phyloP scores from a whole-genome alignment of 1,140 invertebrate genomes.

The Zaprionus ghesquierei region DNA sequence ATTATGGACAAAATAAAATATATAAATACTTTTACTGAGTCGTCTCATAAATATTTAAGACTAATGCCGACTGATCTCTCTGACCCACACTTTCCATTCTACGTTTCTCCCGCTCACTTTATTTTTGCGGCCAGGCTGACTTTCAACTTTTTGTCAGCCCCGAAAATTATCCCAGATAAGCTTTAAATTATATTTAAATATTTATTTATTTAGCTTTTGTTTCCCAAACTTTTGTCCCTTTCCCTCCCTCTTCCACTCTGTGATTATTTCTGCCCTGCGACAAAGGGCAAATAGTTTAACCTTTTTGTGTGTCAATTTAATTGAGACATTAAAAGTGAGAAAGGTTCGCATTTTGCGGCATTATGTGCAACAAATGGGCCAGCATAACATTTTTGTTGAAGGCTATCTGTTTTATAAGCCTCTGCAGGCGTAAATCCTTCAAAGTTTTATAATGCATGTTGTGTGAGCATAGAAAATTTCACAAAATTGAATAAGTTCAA shows the following conservation, averaged over 20 bases:
- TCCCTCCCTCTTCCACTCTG: neutral
- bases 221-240: neutral
- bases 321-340: slow-evolving; percentile 42
- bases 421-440: neutral
- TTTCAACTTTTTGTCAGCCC: slow-evolving; percentile 40
- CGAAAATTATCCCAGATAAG: slow-evolving; percentile 55
- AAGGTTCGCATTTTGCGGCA: slow-evolving; percentile 21
- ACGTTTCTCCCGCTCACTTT: slow-evolving; percentile 22
- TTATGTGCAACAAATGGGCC: slow-evolving; percentile 12
- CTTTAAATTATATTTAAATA: slow-evolving; percentile 66
- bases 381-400: neutral
- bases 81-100: slow-evolving; percentile 10
- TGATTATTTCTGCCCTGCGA: slow-evolving; percentile 2
- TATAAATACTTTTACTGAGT: slow-evolving; percentile 23
- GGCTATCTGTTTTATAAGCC: neutral
- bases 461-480: neutral
- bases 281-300: slow-evolving; percentile 52
- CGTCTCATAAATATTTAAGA: slow-evolving; percentile 61
- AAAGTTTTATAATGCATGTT: neutral
- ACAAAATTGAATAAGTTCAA: neutral
- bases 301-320: slow-evolving; percentile 45
- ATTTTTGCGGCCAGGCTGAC: slow-evolving; percentile 13
- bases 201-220: slow-evolving; percentile 46
- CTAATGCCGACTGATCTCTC: slow-evolving; percentile 41
- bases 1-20: slow-evolving; percentile 20